Percentiles rank a stretch among this genome's conserved stretches.
phyloP scores from a whole-genome alignment of 1,140 invertebrate genomes.

The Amphibalanus amphitrite region DNA sequence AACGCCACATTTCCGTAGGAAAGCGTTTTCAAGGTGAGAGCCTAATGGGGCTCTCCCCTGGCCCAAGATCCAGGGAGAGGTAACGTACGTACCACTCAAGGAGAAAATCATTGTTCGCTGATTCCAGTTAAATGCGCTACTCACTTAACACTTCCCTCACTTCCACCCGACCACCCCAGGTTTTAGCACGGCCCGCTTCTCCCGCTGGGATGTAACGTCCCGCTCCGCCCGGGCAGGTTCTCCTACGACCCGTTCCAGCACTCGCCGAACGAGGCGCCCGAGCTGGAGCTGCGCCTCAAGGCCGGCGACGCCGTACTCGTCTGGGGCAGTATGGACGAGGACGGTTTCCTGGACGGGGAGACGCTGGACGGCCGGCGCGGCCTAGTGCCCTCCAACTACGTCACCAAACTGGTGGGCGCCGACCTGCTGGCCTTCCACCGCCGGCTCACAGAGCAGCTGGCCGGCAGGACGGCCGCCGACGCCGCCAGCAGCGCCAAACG shows the following conservation, averaged over 20 bases:
- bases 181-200: conserved; percentile 63
- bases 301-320: conserved; percentile 93
- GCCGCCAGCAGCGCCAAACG: too few relatives aligned
- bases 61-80: too few relatives aligned
- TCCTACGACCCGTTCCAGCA: conserved; percentile 89
- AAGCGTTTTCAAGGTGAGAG: too few relatives aligned
- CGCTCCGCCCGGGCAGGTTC: conserved; percentile 73
- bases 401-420: conserved; percentile 79
- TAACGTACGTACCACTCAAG: too few relatives aligned
- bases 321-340: conserved; percentile 39
- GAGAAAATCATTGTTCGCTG: too few relatives aligned
- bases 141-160: too few relatives aligned
- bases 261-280: too few relatives aligned
- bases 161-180: too few relatives aligned
- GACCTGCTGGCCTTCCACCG: conserved; percentile 88
- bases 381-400: conserved; percentile 91
- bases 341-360: conserved; percentile 91
- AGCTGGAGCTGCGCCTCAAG: conserved; percentile 74
- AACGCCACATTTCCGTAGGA: too few relatives aligned
- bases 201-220: too few relatives aligned
- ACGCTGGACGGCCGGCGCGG: conserved; percentile 81
- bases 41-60: too few relatives aligned
- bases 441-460: conserved; percentile 44
- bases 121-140: too few relatives aligned
- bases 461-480: conserved; percentile 16